Base-by-base conservation (phyloP, 1,140 invertebrate species). In the Leptestheria dahalacensis region DNA sequence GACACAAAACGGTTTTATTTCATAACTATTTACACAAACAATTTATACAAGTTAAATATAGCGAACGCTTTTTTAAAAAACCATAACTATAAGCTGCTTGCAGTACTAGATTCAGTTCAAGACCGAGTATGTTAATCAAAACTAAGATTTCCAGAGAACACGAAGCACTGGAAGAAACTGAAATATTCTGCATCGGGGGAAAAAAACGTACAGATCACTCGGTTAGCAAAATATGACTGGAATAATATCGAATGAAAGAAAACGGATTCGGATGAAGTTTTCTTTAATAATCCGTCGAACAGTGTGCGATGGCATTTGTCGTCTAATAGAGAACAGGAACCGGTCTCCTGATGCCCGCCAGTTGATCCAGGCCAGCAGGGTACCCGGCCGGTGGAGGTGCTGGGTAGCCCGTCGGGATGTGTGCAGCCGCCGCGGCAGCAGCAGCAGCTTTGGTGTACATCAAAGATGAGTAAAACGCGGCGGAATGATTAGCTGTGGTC, bases 381-480 rank as follows among this genome's bases (percentile, higher is more conserved):
- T n/a, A 61, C n/a, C 24, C 62, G 9, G 65, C 64, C n/a, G 63
- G 65, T 4, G 62, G 60, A n/a, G 64, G 59, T 18, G 63, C 63
- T 12, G 62, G 62, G 4, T 64, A 60, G 62, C 28, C 63, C 54
- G 28, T 60, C 25, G 25, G 56, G 60, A 47, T 65, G 64, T 64
- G 63, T 28, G 64, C 61, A 3, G 64, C 57, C 18, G 64, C 54
- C 3, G 62, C 59, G 11, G 63, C 65, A 15, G 59, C 62, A 2
- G 63, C 53, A 29, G 29, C 51, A 29, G 58, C 58, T 52, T 60
- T 60, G n/a, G 58, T 52, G 58, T 60, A 60, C 58, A 60, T 60
- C n/a, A 52, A 10, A 12, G 58, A 60, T 21, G 58, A 60, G 52
- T 60, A 60, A 26, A 60, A 33, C 12, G 58, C 58, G 24, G 53